A percentile compares a stretch with the other conserved stretches of the same genome.
phyloP scores from a whole-genome alignment of 2,113 vertebrate species.

The Pelecanus crispus region DNA sequence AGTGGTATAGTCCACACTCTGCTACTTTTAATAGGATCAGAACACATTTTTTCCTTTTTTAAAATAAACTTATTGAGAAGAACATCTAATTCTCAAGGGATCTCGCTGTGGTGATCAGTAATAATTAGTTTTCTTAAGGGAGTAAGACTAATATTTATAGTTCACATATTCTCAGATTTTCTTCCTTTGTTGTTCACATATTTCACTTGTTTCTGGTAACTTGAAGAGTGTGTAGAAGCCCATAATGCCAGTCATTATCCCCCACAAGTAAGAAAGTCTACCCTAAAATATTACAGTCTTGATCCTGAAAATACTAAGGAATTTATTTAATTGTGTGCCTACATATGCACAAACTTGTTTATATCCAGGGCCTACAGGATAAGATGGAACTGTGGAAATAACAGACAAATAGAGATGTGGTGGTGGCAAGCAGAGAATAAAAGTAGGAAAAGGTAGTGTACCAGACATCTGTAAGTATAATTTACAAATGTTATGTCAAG shows the following conservation, averaged over 20 bases:
- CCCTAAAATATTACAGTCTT: neutral
- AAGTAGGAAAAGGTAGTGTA: neutral
- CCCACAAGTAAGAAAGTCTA: neutral
- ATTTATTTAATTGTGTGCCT: neutral
- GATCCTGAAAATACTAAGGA: neutral
- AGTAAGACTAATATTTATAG: neutral
- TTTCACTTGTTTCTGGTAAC: neutral
- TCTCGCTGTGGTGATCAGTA: neutral
- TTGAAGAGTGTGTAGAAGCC: neutral
- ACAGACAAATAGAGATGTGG: neutral
- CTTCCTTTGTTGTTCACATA: neutral
- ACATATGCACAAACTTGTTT: neutral
- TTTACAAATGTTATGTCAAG: neutral
- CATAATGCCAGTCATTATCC: neutral
- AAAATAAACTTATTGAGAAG: neutral
- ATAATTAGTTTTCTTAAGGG: neutral
- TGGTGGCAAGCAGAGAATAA: neutral
- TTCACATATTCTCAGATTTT: neutral
- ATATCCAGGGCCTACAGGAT: neutral
- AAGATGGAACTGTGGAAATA: neutral
- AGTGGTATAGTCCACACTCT: neutral
- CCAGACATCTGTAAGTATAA: neutral
- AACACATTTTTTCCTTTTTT: neutral
- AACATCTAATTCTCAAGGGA: neutral
- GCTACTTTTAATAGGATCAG: neutral